Percentiles rank a stretch among this genome's conserved stretches.
Evolutionary conservation across 2,113 vertebrate genomes (phyloP).

Genomic region (Bubo blakistoni): DNA sequence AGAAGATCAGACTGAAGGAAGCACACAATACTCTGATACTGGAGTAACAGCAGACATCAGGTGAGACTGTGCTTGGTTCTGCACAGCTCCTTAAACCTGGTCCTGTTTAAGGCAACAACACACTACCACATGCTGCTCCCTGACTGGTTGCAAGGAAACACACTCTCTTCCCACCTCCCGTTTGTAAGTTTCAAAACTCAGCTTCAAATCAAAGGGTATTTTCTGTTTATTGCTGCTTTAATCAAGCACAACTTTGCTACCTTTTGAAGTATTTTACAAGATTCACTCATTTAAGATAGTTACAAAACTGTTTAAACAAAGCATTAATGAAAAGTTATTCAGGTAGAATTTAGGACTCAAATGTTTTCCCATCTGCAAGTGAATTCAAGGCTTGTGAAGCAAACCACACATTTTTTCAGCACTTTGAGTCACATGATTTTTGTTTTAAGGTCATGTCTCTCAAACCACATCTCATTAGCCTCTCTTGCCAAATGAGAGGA

Average conservation of each 20-base stretch:
- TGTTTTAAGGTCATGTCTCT: neutral
- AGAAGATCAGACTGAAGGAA: neutral
- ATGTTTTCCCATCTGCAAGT: neutral
- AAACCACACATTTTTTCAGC: neutral
- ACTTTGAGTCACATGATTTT: neutral
- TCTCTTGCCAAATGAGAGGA: neutral
- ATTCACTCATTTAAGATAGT: neutral
- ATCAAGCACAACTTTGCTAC: neutral
- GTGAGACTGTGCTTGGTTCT: neutral
- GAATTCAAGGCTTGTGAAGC: neutral
- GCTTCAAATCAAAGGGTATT: neutral
- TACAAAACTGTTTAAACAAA: neutral
- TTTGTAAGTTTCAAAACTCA: neutral
- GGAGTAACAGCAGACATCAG: neutral
- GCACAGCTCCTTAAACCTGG: neutral
- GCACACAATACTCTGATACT: neutral
- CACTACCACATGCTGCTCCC: neutral
- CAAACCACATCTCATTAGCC: neutral
- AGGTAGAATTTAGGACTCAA: neutral
- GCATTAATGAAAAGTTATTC: neutral
- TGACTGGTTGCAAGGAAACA: neutral
- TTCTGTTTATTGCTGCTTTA: neutral
- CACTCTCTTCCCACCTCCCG: neutral
- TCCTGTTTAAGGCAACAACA: neutral
- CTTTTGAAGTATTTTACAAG: neutral